Percentiles rank a stretch among this genome's conserved stretches.
Evolutionary conservation across 2,113 vertebrate species (phyloP).

Genomic region (Indicator maculatus): DNA sequence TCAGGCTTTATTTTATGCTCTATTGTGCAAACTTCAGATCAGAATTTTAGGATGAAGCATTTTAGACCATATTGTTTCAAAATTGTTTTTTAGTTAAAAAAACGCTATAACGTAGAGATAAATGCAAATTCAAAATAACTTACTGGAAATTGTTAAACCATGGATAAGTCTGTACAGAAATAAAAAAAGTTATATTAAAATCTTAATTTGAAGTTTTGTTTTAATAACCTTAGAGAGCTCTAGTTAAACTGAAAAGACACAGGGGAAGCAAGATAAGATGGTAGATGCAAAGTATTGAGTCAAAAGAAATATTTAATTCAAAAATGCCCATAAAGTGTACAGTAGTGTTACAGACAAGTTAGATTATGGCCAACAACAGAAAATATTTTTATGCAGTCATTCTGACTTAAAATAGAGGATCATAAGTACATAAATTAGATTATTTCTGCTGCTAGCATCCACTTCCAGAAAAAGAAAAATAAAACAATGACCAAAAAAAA

Average conservation of each 20-base stretch:
- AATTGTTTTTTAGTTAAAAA: background rate
- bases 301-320: background rate
- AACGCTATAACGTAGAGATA: background rate
- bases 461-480: background rate
- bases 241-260: background rate
- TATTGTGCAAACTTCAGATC: background rate
- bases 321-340: background rate
- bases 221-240: background rate
- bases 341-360: background rate
- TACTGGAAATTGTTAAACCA: background rate
- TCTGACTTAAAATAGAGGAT: background rate
- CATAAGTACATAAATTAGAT: background rate
- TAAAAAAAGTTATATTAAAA: background rate
- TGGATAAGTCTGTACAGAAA: background rate
- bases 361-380: background rate
- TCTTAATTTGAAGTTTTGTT: background rate
- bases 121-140: background rate
- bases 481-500: too few relatives aligned
- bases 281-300: background rate
- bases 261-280: background rate
- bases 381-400: background rate
- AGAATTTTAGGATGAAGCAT: background rate
- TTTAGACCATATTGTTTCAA: background rate
- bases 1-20: background rate
- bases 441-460: background rate